Percentiles rank a stretch among this genome's conserved stretches.
Evolutionary conservation across 2,797 vertebrate species (phyloP).

Genomic region (Arctocebus calabarensis): DNA sequence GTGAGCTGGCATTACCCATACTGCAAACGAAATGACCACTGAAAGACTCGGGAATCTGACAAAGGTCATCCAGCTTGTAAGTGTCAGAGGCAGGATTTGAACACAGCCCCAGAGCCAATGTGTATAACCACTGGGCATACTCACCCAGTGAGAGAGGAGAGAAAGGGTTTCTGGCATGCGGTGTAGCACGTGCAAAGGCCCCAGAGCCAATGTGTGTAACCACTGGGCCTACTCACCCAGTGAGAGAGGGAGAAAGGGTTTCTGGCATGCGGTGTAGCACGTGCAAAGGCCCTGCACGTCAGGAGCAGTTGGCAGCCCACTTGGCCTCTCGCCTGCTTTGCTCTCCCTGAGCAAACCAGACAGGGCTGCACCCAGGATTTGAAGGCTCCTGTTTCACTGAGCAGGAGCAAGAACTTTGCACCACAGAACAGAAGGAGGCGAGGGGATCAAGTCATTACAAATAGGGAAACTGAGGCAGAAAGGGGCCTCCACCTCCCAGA

Average conservation of each 20-base stretch:
- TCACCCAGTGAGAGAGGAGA: accelerated
- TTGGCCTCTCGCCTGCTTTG: not conserved
- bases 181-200: not conserved
- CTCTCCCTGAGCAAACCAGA: not conserved
- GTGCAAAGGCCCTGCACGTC: not conserved
- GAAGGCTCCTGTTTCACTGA: accelerated
- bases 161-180: accelerated
- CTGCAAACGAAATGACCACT: not conserved
- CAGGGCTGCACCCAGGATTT: too few species aligned
- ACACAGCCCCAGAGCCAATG: not conserved
- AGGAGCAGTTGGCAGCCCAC: not conserved
- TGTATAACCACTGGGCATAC: not conserved
- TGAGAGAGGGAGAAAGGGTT: not conserved
- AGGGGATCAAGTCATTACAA: not conserved
- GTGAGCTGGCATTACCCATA: accelerated
- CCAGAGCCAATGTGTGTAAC: not conserved
- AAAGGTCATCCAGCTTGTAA: not conserved
- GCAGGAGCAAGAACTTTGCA: not conserved
- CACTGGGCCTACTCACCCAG: not conserved
- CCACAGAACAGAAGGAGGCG: not conserved
- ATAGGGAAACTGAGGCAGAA: not conserved
- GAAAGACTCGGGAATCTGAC: not conserved
- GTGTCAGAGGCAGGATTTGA: not conserved
- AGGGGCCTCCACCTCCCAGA: not conserved
- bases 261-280: not conserved